Base-by-base conservation (phyloP, 35 echinoderm and acorn worm genomes). In the Stichopus chloronotus region DNA sequence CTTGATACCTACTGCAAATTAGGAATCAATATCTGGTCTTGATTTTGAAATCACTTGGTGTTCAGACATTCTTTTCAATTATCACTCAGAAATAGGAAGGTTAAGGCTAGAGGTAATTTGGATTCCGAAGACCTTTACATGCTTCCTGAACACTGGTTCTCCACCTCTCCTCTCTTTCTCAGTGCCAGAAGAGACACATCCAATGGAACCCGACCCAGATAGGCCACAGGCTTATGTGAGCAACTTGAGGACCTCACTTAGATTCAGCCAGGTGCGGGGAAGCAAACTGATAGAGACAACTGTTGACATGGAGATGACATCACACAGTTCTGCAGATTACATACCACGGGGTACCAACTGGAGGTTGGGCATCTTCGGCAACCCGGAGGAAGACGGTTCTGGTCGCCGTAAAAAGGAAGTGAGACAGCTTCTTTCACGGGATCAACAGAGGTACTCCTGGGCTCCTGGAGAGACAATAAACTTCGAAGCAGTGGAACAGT, bases 331-430 rank as follows among this genome's bases (percentile, higher is more conserved):
- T 2, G 9, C 63, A 8, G 88, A 91, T 74, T 52, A 53, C 12
- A 77, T 91, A 21, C 17, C 69, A 52, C 58, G 9, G 8, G 86
- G 86, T 52, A 53, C 16, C 10, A 77, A 77, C 68, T 91, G 88
- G 88, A 91, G 88, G 68, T 6, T 91, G 13, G 88, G 88, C 3
- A 57, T 91, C 16, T 91, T 78, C 57, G 88, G 88, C 11, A 91
- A 71, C 52, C 7, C 12, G 1, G 43, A 53, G 17, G 1, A 5
- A 14, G 88, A 91, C 55, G 88, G 88, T 8, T 55, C 23, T 21
- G 88, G 88, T 5, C 7, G 53, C 17, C 63, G 88, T 24, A 91
- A 57, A 25, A 91, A 91, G 16, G 88, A 91, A 61, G 65, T 57
- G 6, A 11, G 52, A 12, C 88, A 91, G 71, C 30, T 91, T 14